A percentile compares a stretch with the other conserved stretches of the same genome.
Conservation (phyloP, 2,113 vertebrate genomes). For the Nestor notabilis region DNA sequence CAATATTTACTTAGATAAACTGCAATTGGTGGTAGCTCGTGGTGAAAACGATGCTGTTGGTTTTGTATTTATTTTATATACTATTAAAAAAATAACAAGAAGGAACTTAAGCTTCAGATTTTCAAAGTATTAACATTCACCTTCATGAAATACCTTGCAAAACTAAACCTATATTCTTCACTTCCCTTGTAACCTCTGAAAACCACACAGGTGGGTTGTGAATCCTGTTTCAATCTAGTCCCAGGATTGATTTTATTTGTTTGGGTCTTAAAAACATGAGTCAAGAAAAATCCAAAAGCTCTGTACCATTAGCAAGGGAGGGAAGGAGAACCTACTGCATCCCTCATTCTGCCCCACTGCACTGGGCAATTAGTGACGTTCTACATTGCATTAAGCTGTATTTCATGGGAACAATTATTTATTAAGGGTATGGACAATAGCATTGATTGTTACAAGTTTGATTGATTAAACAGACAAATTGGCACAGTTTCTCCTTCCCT, state of each 20-base stretch:
- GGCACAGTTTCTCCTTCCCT: conserved; percentile 38
- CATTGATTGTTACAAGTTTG: conserved; percentile 59
- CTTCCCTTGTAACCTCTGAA: background rate
- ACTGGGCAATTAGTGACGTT: background rate
- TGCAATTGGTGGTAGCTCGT: rapidly evolving
- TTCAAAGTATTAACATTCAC: background rate
- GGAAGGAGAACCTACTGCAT: background rate
- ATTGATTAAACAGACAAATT: conserved; percentile 68
- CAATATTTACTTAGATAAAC: background rate
- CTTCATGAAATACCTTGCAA: background rate
- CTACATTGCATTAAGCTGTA: background rate
- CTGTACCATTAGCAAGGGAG: background rate
- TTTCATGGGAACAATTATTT: conserved; percentile 9
- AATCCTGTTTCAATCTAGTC: background rate
- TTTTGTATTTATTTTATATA: background rate
- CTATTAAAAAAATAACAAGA: background rate
- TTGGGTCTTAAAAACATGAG: background rate
- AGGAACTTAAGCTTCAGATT: background rate
- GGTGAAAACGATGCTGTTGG: background rate
- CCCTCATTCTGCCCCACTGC: background rate
- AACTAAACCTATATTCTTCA: background rate
- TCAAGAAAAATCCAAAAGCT: background rate
- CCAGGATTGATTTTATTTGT: background rate
- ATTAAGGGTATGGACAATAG: conserved; percentile 45
- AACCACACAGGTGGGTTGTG: background rate